phyloP scores from a whole-genome alignment of 2,888 invertebrate genomes.

The Pseudanteris insignis region DNA sequence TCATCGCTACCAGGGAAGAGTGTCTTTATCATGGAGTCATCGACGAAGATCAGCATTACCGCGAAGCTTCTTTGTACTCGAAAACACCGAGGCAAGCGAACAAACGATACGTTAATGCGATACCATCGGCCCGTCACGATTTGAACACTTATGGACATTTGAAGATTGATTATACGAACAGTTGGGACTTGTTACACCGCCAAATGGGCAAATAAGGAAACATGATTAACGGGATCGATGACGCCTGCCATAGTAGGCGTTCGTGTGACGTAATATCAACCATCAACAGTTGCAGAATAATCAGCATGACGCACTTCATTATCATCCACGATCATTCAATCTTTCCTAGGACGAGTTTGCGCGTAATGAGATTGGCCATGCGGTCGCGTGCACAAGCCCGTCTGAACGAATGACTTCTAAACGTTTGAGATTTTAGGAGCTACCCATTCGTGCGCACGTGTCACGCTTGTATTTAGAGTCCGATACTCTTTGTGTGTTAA shows the following conservation, averaged over 20 bases:
- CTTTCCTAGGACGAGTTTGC: not conserved
- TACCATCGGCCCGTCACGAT: constrained; percentile 74
- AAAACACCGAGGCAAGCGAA: constrained; percentile 42
- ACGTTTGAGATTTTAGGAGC: too few species aligned
- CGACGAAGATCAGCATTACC: constrained; percentile 44
- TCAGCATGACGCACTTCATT: constrained; percentile 18
- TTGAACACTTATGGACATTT: constrained; percentile 81
- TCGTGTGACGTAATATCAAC: constrained; percentile 22
- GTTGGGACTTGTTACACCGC: constrained; percentile 83
- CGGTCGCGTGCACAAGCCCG: too few species aligned
- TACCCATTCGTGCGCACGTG: too few species aligned
- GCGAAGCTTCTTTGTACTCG: constrained; percentile 46
- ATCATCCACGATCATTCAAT: constrained; percentile 5
- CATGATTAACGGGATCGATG: constrained; percentile 36
- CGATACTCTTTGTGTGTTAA: too few species aligned
- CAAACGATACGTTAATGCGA: constrained; percentile 49
- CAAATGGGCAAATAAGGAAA: constrained; percentile 72
- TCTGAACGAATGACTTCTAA: too few species aligned
- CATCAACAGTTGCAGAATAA: constrained; percentile 24
- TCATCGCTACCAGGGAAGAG: constrained; percentile 44
- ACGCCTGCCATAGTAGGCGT: constrained; percentile 36
- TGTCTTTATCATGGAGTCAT: constrained; percentile 51
- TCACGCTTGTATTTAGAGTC: too few species aligned
- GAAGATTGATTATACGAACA: constrained; percentile 84
- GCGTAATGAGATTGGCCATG: too few species aligned